phyloP scores from a whole-genome alignment of 2,888 invertebrate species.

The Andrena chrysosceles region DNA sequence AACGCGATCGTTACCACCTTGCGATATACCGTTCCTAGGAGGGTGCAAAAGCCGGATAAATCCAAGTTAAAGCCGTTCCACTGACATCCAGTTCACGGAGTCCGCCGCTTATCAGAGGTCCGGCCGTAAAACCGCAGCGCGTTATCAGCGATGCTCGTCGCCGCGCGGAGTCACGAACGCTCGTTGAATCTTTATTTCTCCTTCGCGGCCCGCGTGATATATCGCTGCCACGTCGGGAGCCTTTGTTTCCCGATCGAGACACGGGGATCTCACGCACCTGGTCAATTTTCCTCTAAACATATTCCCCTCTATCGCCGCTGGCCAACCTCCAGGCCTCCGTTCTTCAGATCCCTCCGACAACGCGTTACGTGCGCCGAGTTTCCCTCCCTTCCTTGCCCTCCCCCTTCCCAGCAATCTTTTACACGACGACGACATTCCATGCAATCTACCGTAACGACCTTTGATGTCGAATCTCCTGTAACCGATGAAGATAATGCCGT shows the following conservation, averaged over 20 bases:
- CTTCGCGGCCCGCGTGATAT: slow-evolving; percentile 27
- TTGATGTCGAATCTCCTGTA: slow-evolving; percentile 45
- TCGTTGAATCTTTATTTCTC: slow-evolving; percentile 41
- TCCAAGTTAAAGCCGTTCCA: slow-evolving; percentile 3
- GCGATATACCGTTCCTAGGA: neutral
- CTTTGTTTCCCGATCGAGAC: slow-evolving; percentile 22
- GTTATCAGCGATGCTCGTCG: slow-evolving; percentile 44
- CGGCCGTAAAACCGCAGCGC: slow-evolving; percentile 32
- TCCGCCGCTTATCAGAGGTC: slow-evolving; percentile 42
- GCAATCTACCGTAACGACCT: slow-evolving; percentile 48
- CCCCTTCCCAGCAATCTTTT: neutral
- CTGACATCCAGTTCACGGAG: slow-evolving; percentile 26
- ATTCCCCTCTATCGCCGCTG: neutral
- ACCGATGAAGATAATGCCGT: slow-evolving; percentile 43
- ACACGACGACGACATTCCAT: slow-evolving; percentile 36
- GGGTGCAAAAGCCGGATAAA: slow-evolving; percentile 40
- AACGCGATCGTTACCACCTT: neutral
- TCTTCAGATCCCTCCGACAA: neutral
- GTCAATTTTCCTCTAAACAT: neutral
- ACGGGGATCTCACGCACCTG: slow-evolving; percentile 7
- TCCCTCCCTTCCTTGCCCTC: neutral
- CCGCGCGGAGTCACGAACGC: slow-evolving; percentile 49
- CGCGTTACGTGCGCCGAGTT: slow-evolving; percentile 13
- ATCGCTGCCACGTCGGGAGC: slow-evolving; percentile 18
- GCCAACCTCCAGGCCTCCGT: neutral